phyloP scores from a whole-genome alignment of 1,140 invertebrate species.

The Leptopilina boulardi region DNA sequence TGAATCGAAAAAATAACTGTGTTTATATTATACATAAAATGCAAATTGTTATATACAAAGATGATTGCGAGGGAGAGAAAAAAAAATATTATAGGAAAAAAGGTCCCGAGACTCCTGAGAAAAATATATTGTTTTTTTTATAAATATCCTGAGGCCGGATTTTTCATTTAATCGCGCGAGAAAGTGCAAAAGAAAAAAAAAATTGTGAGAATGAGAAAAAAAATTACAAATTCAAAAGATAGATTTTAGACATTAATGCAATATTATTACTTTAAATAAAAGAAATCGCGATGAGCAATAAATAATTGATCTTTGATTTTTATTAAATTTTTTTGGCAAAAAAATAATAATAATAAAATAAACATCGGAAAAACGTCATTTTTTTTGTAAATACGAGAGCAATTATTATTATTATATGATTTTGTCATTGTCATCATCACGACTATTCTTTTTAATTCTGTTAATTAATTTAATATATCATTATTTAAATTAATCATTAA shows the following conservation, averaged over 20 bases:
- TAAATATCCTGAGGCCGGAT: neutral
- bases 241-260: neutral
- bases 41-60: neutral
- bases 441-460: neutral
- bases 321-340: conserved; percentile 12
- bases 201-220: conserved; percentile 33
- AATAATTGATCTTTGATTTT: neutral
- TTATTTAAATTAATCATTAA: neutral
- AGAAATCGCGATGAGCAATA: conserved; percentile 13
- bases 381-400: neutral
- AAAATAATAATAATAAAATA: neutral
- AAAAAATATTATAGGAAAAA: neutral
- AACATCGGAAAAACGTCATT: neutral
- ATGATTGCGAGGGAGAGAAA: neutral
- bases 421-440: neutral
- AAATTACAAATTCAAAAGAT: neutral
- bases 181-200: conserved; percentile 3
- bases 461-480: neutral
- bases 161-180: conserved; percentile 12
- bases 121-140: too few species aligned
- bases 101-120: conserved; percentile 4
- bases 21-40: conserved; percentile 20
- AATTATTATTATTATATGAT: too few species aligned
- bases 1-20: conserved; percentile 15
- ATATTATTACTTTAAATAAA: neutral